Evolutionary conservation across 2,888 invertebrate genomes (phyloP), one percentile per base, ranked within the genome.

Genomic region (Pachliopta kotzebuea): DNA sequence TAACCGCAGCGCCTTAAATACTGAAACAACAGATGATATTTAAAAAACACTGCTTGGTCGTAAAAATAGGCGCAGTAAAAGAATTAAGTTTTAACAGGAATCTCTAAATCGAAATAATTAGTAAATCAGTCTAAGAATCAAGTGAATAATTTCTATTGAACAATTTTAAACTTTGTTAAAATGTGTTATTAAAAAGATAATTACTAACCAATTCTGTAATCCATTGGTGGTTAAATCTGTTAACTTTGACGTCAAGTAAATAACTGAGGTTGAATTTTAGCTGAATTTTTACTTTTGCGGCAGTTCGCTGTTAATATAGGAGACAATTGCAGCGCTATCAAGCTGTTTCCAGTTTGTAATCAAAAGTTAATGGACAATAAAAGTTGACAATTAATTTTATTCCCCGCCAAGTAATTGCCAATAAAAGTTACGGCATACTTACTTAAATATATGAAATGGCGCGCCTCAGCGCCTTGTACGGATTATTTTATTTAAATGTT

Each of bases 301-400:
- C 60, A 57, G 14, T 50, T 53, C 62, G 49, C 45, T 61, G 60
- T 63, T 62, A 67, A 75, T 84, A 83, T 80, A 79, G 69, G 69
- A n/a, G n/a, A n/a, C 68, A 72, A 72, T 67, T 71, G 70, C 59
- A 67, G 64, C 56, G 62, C 67, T 70, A 72, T 70, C 69, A 70
- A 42, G 31, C 53, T 56, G 71, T 79, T 82, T 84, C 83, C 82
- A 80, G 76, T 76, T 69, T 77, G 78, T 83, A 77, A 80, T 75
- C 70, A 71, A 74, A 69, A 72, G 77, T 76, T 74, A 77, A 79
- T 78, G 67, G 69, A 52, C 29, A 66, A 69, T 68, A 69, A 69
- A 71, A 67, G 64, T 68, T 67, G 69, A 67, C 69, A 64, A 67
- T 68, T 70, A 63, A 45, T 71, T 69, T 70, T 69, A 68, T 73